These are phyloP conservation scores for Rhynchopsitta pachyrhyncha DNA, from an alignment of 2,113 vertebrate genomes.

Conservation along the genomic window DNA sequence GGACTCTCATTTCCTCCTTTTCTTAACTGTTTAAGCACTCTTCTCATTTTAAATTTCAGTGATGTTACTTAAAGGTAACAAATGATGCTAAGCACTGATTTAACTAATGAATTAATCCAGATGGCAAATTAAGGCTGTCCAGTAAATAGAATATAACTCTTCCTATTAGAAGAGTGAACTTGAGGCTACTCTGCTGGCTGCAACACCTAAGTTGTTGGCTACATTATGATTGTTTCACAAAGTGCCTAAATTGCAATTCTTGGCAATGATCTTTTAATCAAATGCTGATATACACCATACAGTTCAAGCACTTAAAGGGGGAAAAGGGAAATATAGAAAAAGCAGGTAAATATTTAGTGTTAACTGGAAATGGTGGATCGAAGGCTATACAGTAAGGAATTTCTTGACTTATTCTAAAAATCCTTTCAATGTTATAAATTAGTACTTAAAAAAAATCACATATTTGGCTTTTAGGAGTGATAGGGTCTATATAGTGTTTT, in stretches of 20 bases:
- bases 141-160: conserved; percentile 59
- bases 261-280: neutral
- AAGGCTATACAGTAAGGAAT: neutral
- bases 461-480: neutral
- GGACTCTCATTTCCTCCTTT: neutral
- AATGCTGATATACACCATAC: neutral
- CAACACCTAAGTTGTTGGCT: neutral
- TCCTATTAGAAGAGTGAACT: conserved; percentile 5
- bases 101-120: conserved; percentile 68
- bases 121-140: conserved; percentile 59
- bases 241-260: neutral
- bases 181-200: conserved; percentile 1
- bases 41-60: conserved; percentile 66
- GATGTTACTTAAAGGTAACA: conserved; percentile 53
- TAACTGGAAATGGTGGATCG: neutral
- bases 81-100: conserved; percentile 54
- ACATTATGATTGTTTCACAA: neutral
- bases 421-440: neutral
- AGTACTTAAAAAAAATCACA: neutral
- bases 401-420: neutral
- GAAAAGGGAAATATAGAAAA: neutral
- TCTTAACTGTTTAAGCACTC: conserved; percentile 15
- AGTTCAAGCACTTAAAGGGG: neutral
- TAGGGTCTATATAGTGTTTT: neutral
- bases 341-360: neutral